Percentiles rank a stretch among this genome's conserved stretches.
Conservation (phyloP, 2,797 vertebrate genomes). For the Phaenicophaeus curvirostris region DNA sequence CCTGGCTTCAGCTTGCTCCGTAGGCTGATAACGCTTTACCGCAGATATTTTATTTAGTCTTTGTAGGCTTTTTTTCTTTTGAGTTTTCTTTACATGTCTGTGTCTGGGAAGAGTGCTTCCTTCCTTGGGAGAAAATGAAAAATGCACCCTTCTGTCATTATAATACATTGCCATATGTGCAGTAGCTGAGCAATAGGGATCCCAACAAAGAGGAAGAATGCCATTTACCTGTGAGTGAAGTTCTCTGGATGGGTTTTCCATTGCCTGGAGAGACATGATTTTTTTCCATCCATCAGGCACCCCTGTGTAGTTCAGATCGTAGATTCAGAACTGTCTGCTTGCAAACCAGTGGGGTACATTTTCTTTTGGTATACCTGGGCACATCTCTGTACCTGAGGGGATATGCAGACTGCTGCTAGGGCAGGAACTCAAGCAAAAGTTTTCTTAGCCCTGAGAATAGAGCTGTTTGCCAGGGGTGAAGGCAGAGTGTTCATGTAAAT, state of each 20-base stretch:
- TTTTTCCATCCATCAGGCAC: neutral
- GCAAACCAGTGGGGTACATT: neutral
- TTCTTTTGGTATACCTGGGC: neutral
- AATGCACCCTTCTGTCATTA: neutral
- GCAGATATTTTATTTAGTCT: neutral
- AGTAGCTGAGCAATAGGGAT: neutral
- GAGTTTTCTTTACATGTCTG: neutral
- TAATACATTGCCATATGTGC: neutral
- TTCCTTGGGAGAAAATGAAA: neutral
- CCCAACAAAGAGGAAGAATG: neutral
- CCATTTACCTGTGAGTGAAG: neutral
- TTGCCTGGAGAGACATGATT: neutral
- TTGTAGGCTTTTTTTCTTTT: neutral
- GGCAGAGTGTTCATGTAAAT: neutral
- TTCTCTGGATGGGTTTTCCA: neutral
- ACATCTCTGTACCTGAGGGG: neutral
- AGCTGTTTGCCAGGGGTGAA: neutral
- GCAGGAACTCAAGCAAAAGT: neutral
- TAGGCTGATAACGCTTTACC: neutral
- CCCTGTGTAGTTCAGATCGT: neutral
- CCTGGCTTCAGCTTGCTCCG: neutral
- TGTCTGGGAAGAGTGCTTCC: neutral
- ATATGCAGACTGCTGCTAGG: neutral
- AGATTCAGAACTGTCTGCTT: neutral
- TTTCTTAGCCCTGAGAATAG: neutral